Conservation (phyloP, 2,113 vertebrate genomes). For the Poeciliopsis occidentalis region DNA sequence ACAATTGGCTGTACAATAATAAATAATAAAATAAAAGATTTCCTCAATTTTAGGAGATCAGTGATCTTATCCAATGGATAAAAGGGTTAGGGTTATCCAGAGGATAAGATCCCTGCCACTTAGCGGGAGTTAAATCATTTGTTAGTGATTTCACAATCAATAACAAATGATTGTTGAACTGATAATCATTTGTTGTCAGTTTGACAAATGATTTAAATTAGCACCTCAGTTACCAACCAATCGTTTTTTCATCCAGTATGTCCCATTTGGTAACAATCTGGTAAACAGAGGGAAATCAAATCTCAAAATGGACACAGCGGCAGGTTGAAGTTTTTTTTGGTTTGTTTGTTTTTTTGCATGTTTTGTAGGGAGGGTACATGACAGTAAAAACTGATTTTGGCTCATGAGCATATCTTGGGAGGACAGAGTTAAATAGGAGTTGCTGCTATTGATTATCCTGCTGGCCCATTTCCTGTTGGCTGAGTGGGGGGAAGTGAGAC, state of each 20-base stretch:
- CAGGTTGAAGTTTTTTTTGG: constrained; percentile 1
- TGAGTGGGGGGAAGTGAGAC: constrained; percentile 66
- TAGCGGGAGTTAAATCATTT: no score
- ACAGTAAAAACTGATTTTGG: constrained; percentile 14
- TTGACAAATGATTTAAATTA: background rate
- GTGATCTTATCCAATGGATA: no score
- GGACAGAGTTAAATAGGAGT: constrained; percentile 45
- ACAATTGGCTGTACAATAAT: no score
- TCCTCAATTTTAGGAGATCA: no score
- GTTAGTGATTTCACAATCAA: no score
- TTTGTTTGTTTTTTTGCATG: background rate
- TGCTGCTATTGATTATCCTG: constrained; percentile 72
- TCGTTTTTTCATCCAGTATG: background rate
- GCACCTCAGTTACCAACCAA: no score
- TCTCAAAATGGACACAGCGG: background rate
- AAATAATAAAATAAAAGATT: no score
- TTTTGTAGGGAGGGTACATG: background rate
- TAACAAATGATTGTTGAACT: no score
- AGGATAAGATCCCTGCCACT: no score
- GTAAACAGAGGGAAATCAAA: background rate
- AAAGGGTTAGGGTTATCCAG: no score
- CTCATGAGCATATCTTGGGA: constrained; percentile 18
- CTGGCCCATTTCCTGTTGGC: constrained; percentile 66
- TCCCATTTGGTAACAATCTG: background rate
- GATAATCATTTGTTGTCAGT: background rate